Conservation (phyloP, 2,113 vertebrate species). For the Trogon melanurus region DNA sequence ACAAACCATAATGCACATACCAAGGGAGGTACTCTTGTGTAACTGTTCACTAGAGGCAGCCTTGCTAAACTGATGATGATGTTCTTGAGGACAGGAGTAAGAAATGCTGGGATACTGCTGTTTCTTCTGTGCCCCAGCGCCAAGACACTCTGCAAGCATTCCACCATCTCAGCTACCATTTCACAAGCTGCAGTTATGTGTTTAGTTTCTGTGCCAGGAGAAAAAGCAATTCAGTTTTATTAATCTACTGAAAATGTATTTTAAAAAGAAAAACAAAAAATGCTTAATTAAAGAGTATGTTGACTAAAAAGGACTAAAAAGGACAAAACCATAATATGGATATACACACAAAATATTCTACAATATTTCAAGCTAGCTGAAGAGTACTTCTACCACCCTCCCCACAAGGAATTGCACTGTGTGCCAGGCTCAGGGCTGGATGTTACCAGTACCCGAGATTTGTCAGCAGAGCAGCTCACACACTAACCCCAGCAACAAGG, state of each 20-base stretch:
- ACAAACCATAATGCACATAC: slow-evolving; percentile 71
- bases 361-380: neutral
- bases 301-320: neutral
- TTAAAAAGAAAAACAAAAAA: neutral
- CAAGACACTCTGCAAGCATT: slow-evolving; percentile 86
- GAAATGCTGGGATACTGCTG: slow-evolving; percentile 84
- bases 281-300: neutral
- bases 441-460: neutral
- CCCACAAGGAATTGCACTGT: neutral
- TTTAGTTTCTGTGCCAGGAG: slow-evolving; percentile 68
- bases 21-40: slow-evolving; percentile 91
- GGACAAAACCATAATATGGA: neutral
- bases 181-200: slow-evolving; percentile 83
- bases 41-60: slow-evolving; percentile 95
- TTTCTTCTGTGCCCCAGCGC: slow-evolving; percentile 87
- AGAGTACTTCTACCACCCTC: neutral
- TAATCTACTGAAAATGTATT: neutral
- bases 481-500: neutral
- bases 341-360: neutral
- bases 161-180: slow-evolving; percentile 93
- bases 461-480: neutral
- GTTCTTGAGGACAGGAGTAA: slow-evolving; percentile 89
- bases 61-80: slow-evolving; percentile 92
- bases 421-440: neutral
- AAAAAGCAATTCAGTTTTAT: neutral